Base-by-base conservation (phyloP, 2,113 vertebrate genomes). In the Ptychochromis oligacanthus region DNA sequence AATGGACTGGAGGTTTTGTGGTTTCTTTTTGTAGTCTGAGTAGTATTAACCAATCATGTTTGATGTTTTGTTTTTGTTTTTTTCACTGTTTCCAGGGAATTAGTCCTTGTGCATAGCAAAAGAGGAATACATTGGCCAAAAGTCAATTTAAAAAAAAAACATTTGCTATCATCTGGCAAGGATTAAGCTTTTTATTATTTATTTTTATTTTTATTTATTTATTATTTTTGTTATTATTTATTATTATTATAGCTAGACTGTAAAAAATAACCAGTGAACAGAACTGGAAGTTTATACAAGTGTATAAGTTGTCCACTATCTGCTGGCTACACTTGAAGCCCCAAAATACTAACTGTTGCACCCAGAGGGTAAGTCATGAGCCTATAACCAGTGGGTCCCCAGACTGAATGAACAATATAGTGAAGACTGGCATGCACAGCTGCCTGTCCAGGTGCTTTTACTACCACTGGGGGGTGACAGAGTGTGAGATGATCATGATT, bases 371-470 rank as follows among this genome's bases (percentile, higher is more conserved):
- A 46, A 72, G 67, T 72, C 67, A 72, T 31, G 43, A 54, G 46
- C 67, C 46, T 52, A 72, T 34, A 72, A 54, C 24, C 46, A 54
- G 67, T 54, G 67, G 18, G 67, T 20, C 49, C 11, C 2, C 46
- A 54, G 67, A 72, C 52, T 72, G 43, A 72, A 72, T 72, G 67
- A 18, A 54, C 20, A 34, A 11, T 24, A 31, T 31, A 52, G 31
- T 72, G 65, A 18, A 2, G 17, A 52, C 67, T 34, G 46, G 26
- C 24, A 26, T 31, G n/a, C 31, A 54, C 31, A 17, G 46, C 43
- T 72, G 46, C 46, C 67, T 72, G 46, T 46, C 67, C 26, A 2
- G 67, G 46, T 72, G 43, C 13, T 52, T 52, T 72, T 72, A 72
- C 43, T 52, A 52, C 65, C 43, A 49, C 65, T 49, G 65, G 65